Base-by-base conservation (phyloP, 1,140 invertebrate genomes). In the Brachionus asplanchnoidis region DNA sequence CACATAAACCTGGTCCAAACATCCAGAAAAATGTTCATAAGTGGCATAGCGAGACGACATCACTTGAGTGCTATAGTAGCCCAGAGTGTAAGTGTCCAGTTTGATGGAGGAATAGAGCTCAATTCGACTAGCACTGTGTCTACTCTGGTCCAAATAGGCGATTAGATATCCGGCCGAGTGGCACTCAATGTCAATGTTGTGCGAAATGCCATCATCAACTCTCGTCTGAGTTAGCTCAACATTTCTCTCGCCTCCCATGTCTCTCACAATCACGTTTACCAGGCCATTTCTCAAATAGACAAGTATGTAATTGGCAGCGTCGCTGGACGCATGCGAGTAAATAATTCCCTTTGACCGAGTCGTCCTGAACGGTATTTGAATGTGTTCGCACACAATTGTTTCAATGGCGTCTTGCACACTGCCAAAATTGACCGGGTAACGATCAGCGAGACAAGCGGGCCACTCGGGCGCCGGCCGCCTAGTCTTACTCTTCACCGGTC, bases 71-170 rank as follows among this genome's bases (percentile, higher is more conserved):
- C 32, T 82, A 66, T 65, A 82, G n/a, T 82, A 82, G n/a, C 79
- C 79, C 9, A 82, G 53, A 65, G 79, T 82, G 17, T 82, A 82
- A n/a, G 53, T 44, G 40, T 68, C 65, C 5, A 82, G 60, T 12
- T 20, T 40, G 5, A 82, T 60, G 0, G 79, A 36, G 7, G 79
- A 82, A 20, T 26, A 82, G 5, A 82, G 42, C 20, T 77, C 73
- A 50, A 77, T 12, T 2, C 79, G 50, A 40, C 40, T 82, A 7
- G 79, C 60, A 26, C 17, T 50, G 6, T 82, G 79, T 65, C 65
- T 36, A 14, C 20, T 42, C 36, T 82, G 50, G 23, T 68, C 79
- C 40, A 82, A 26, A 26, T 60, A 82, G 26, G 79, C 79, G 3
- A 82, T 68, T 7, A 82, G 28, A 32, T 77, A 77, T 3, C 65